These are phyloP conservation scores for Ips nitidus DNA, from an alignment of 1,140 invertebrate genomes.

Conservation along the genomic window DNA sequence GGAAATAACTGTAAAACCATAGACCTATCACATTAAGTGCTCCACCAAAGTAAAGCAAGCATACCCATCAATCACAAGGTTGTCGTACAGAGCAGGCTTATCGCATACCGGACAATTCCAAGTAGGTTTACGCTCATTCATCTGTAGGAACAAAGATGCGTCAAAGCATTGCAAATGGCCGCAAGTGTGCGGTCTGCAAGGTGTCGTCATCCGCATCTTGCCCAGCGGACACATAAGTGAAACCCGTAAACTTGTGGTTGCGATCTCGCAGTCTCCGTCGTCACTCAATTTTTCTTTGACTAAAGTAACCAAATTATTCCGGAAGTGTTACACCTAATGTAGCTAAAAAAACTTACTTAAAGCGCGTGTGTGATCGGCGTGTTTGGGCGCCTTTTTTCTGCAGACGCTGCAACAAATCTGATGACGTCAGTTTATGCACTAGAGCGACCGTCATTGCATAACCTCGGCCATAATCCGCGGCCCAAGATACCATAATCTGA, in stretches of 20 bases:
- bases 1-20: conserved; percentile 65
- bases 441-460: conserved; percentile 87
- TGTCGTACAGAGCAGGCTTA: conserved; percentile 84
- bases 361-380: conserved; percentile 85
- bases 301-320: conserved; percentile 46
- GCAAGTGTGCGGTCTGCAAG: conserved; percentile 87
- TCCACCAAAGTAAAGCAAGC: conserved; percentile 50
- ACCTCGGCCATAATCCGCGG: conserved; percentile 78
- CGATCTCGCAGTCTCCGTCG: conserved; percentile 93
- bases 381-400: conserved; percentile 84
- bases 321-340: too few species aligned
- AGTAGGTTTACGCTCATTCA: conserved; percentile 98
- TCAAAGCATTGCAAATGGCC: conserved; percentile 98
- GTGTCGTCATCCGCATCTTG: conserved; percentile 91
- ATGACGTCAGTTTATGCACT: conserved; percentile 82
- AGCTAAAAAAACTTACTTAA: conserved; percentile 65
- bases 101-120: conserved; percentile 99
- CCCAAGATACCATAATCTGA: conserved; percentile 83
- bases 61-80: conserved; percentile 84
- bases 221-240: conserved; percentile 93
- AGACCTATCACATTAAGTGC: neutral
- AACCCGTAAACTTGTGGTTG: conserved; percentile 88
- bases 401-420: conserved; percentile 77
- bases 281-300: conserved; percentile 93
- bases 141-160: conserved; percentile 90